Evolutionary conservation across 2,888 invertebrate genomes (phyloP).

Genomic region (Erpobdella octoculata): DNA sequence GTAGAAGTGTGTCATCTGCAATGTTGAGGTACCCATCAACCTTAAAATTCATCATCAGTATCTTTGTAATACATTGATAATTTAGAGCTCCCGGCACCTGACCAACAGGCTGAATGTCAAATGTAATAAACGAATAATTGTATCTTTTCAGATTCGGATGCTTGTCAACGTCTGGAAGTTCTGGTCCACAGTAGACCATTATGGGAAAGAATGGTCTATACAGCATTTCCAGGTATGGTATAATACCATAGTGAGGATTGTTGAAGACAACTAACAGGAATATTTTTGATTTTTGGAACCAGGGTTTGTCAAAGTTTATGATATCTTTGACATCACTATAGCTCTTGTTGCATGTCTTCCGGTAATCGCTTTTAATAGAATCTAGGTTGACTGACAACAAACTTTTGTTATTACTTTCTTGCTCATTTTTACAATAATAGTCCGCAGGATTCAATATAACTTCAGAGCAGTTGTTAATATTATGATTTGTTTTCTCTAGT

Average conservation of each 20-base stretch:
- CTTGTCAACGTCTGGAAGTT: constrained; percentile 3
- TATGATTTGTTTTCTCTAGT: not conserved
- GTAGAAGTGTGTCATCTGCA: constrained; percentile 36
- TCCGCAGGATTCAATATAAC: not conserved
- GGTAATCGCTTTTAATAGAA: not conserved
- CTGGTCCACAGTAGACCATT: constrained; percentile 38
- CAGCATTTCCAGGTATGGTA: constrained; percentile 36
- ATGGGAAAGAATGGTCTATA: constrained; percentile 37
- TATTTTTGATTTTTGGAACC: constrained; percentile 31
- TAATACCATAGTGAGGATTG: constrained; percentile 34
- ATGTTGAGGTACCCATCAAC: constrained; percentile 34
- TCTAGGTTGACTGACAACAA: no score
- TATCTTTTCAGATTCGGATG: constrained; percentile 27
- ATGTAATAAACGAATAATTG: constrained; percentile 32
- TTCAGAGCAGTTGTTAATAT: not conserved
- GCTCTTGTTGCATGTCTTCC: not conserved
- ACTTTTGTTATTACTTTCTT: no score
- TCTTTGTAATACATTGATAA: constrained; percentile 35
- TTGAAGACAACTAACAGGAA: constrained; percentile 36
- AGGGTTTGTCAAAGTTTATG: constrained; percentile 28
- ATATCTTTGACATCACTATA: not conserved
- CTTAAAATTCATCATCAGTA: constrained; percentile 28
- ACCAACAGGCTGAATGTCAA: constrained; percentile 25
- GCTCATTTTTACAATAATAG: not conserved
- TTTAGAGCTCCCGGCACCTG: constrained; percentile 34